These are phyloP conservation scores for Panthera tigris DNA, from an alignment of 2,113 vertebrate genomes.

Conservation along the genomic window DNA sequence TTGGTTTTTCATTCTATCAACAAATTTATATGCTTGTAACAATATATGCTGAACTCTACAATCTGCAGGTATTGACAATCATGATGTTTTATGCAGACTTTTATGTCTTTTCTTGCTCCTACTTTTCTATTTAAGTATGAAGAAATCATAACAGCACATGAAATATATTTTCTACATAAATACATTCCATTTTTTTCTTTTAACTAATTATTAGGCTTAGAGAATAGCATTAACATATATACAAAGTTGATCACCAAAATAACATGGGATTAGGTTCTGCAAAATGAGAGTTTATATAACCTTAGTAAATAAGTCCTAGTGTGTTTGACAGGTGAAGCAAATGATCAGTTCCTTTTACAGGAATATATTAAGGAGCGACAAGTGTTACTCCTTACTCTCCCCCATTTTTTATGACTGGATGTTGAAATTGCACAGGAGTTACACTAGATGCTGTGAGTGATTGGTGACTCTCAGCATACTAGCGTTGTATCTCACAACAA, in stretches of 20 bases:
- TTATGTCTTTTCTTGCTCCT: background rate
- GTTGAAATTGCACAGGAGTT: background rate
- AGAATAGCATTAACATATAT: background rate
- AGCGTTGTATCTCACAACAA: too few species aligned
- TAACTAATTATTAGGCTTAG: background rate
- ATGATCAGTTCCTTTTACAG: background rate
- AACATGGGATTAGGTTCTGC: background rate
- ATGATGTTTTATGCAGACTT: background rate
- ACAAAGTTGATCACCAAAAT: constrained; percentile 14
- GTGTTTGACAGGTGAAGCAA: background rate
- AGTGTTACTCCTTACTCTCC: background rate
- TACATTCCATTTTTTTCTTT: background rate
- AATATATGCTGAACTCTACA: background rate
- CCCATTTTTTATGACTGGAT: background rate
- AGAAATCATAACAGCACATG: background rate
- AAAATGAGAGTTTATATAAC: background rate
- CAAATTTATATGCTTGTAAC: background rate
- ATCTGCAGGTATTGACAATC: background rate
- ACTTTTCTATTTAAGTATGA: background rate
- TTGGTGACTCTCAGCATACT: background rate
- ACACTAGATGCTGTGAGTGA: background rate
- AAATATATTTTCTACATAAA: background rate
- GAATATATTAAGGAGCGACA: background rate
- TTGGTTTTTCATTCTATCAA: constrained; percentile 39
- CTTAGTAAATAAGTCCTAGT: background rate